Evolutionary conservation across 2,888 invertebrate species (phyloP).

Genomic region (Thera britannica): DNA sequence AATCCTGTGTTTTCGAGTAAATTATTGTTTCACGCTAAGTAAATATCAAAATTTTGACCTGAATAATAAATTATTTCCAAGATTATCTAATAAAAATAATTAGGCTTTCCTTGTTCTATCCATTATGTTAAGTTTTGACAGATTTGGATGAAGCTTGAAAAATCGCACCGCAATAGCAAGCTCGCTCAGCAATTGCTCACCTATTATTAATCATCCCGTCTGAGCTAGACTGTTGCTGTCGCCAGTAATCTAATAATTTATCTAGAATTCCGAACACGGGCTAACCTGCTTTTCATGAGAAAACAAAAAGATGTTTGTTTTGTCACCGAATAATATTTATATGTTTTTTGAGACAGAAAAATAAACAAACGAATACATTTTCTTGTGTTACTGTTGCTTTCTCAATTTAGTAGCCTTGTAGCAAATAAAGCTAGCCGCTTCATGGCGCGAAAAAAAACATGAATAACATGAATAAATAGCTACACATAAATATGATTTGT

Average conservation of each 20-base stretch:
- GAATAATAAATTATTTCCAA: no score
- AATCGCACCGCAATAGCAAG: conserved; percentile 11
- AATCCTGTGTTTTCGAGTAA: conserved; percentile 2
- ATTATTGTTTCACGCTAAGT: background rate
- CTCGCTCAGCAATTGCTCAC: conserved; percentile 37
- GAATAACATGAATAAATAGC: conserved; percentile 36
- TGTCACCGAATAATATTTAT: no score
- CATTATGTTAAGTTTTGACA: no score
- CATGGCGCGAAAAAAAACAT: conserved; percentile 47
- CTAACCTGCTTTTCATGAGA: no score
- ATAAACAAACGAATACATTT: no score
- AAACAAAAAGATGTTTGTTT: no score
- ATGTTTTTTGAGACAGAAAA: no score
- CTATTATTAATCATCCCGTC: conserved; percentile 39
- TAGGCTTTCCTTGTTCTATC: no score
- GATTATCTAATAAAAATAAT: no score
- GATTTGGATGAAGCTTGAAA: no score
- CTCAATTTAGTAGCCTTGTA: background rate
- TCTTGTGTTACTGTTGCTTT: background rate
- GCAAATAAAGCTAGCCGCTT: conserved; percentile 26
- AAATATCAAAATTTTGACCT: no score
- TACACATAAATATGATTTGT: conserved; percentile 61
- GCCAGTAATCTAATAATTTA: conserved; percentile 50
- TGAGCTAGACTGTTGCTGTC: conserved; percentile 33
- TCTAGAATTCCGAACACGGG: background rate